Base-by-base conservation (phyloP, 2,797 vertebrate species). In the Mastacembelus armatus region DNA sequence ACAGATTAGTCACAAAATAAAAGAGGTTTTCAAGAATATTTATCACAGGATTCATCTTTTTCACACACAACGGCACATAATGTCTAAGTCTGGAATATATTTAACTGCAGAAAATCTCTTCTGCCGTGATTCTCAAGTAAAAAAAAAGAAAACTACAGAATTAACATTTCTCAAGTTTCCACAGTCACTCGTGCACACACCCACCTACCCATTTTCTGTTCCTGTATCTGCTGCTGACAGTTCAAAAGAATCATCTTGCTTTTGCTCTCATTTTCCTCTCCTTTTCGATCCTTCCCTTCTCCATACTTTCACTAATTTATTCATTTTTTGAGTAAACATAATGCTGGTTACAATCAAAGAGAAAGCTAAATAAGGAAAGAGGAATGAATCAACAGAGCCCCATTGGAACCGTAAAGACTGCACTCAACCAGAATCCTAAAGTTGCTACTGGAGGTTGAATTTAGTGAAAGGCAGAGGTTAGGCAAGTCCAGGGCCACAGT, bases 281-380 rank as follows among this genome's bases (percentile, higher is more conserved):
- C 16, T 12, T 76, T 39, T 43, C 32, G 19, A 55, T 64, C 43
- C 39, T 22, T 30, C 49, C 45, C 29, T 27, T 40, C 35, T 10
- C 16, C 0, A 40, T 29, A 19, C 27, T 60, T 24, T 10, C 36
- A 40, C 24, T 76, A 66, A 82, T 83, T 77, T 60, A 78, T 69
- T 72, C 39, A 40, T 67, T 56, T 60, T 85, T 72, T 43, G 70
- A 58, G 83, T 55, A 78, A 80, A 84, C 75, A 83, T 74, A 58
- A 71, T 55, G 73, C 24, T 2, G 38, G 72, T 78, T 68, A 72
- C 72, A 84, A 75, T 87, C 66, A 78, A 78, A 84, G 63, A 29
- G 39, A 45, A 29, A 76, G 65, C 39, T 66, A 78, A 86, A 82
- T 71, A 66, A 51, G 64, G 56, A 78, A 81, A 78, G 56, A 52